Conservation (phyloP, 2,888 invertebrate species). For the Drosophila robusta region DNA sequence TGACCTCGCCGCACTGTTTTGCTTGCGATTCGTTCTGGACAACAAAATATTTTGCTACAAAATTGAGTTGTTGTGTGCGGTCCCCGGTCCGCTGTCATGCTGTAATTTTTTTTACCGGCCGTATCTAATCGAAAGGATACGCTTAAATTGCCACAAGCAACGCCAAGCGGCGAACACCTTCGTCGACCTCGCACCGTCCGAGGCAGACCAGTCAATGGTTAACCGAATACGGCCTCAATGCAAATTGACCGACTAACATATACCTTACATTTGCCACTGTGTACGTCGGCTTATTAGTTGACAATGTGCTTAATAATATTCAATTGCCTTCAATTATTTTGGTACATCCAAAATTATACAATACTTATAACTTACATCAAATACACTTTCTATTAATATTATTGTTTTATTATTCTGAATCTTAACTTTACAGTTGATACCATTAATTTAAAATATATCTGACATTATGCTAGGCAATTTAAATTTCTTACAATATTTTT, state of each 20-base stretch:
- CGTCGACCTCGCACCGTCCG: constrained; percentile 33
- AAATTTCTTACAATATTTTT: too few species aligned
- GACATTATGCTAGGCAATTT: too few species aligned
- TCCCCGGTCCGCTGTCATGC: constrained; percentile 57
- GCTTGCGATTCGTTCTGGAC: constrained; percentile 80
- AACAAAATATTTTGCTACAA: constrained; percentile 82
- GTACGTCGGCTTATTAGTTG: too few species aligned
- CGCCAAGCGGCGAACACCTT: constrained; percentile 55
- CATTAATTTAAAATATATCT: too few species aligned
- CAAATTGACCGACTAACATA: background rate
- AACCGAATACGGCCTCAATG: background rate
- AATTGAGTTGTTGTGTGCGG: constrained; percentile 76
- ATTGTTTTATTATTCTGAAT: too few species aligned
- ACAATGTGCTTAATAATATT: too few species aligned
- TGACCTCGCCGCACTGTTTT: constrained; percentile 60
- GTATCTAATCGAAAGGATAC: constrained; percentile 78
- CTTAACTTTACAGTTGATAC: too few species aligned
- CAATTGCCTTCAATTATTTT: too few species aligned
- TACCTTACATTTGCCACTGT: constrained; percentile 16
- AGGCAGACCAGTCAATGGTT: constrained; percentile 36
- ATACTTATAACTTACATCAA: too few species aligned
- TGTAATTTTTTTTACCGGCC: constrained; percentile 73
- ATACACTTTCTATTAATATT: too few species aligned
- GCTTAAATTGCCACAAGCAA: constrained; percentile 71
- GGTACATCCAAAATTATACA: too few species aligned